Evolutionary conservation across 2,888 invertebrate species (phyloP).

Genomic region (Salpingus planirostris): DNA sequence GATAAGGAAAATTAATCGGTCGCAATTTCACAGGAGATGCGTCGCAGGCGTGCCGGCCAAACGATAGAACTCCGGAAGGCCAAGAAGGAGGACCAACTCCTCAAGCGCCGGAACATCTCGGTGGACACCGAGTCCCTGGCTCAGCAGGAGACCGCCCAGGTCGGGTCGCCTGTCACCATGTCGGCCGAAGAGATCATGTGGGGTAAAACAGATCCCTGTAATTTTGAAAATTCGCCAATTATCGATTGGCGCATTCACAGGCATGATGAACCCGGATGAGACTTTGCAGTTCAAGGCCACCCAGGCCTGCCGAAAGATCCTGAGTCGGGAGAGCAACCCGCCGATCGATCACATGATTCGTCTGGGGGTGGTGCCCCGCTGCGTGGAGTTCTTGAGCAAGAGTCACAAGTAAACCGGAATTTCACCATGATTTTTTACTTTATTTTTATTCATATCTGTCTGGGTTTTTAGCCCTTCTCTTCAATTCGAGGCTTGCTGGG

Average conservation of each 20-base stretch:
- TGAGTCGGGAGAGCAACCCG: constrained; percentile 83
- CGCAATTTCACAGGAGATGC: constrained; percentile 60
- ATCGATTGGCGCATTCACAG: constrained; percentile 32
- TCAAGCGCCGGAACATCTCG: constrained; percentile 79
- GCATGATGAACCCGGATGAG: constrained; percentile 59
- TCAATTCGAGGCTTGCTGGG: constrained; percentile 97
- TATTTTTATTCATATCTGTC: background rate
- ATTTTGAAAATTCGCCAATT: constrained; percentile 1
- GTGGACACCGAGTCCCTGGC: constrained; percentile 47
- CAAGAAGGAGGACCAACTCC: constrained; percentile 86
- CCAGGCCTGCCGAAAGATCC: constrained; percentile 75
- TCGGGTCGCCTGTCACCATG: constrained; percentile 41
- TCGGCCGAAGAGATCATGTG: constrained; percentile 63
- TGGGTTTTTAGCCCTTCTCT: constrained; percentile 53
- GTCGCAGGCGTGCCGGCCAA: constrained; percentile 80
- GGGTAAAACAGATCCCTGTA: constrained; percentile 36
- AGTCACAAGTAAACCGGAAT: constrained; percentile 69
- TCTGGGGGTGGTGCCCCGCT: constrained; percentile 73
- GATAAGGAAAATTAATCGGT: constrained; percentile 3
- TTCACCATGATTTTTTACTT: constrained; percentile 18
- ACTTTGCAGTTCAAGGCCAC: constrained; percentile 59
- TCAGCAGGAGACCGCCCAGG: constrained; percentile 45
- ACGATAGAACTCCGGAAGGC: constrained; percentile 88
- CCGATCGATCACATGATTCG: constrained; percentile 82
- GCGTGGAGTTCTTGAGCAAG: constrained; percentile 66